Evolutionary conservation across 1,140 invertebrate genomes (phyloP), one percentile per base, ranked within the genome.

Genomic region (Drosophila varians): DNA sequence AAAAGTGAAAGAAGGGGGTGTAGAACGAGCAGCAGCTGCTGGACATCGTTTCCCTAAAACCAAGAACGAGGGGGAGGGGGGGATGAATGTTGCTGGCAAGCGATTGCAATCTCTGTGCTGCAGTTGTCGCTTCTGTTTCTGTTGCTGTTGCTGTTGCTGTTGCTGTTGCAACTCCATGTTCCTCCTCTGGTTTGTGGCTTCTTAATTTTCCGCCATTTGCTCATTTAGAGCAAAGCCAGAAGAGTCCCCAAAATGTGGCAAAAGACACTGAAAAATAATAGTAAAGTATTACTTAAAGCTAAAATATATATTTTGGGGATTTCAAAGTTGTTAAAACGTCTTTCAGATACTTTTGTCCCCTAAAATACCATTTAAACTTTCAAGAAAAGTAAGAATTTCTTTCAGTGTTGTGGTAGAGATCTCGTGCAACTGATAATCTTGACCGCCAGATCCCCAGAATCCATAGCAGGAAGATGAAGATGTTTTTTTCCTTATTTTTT

Each of bases 131-230:
- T 74, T 64, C 53, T 70, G 73, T 46, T 36, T 51, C 21, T 43
- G 61, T 31, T 7, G 36, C 26, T 46, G 53, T 11, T 52, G 52
- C 26, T 47, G 38, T 43, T 21, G 45, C 31, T 43, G 38, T 25
- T 56, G 43, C 28, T 53, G 28, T 12, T 56, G 60, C 52, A 23
- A 38, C 43, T 25, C 12, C 43, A 28, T n/a, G n/a, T 47, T 55
- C 40, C 9, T 42, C 16, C 38, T 53, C 51, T 25, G 38, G 3
- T 28, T 12, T 42, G 12, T 40, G 14, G 49, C 38, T 65, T 47
- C 40, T 83, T 84, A 84, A 86, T 87, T 86, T 86, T 87, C 82
- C 83, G 83, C 82, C 82, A 87, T 82, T 86, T 82, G 82, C 69
- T 74, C 73, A 86, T 79, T 86, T 86, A 53, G 26, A 19, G 23